Base-by-base conservation (phyloP, 2,888 invertebrate species). In the Yponomeuta cagnagella region DNA sequence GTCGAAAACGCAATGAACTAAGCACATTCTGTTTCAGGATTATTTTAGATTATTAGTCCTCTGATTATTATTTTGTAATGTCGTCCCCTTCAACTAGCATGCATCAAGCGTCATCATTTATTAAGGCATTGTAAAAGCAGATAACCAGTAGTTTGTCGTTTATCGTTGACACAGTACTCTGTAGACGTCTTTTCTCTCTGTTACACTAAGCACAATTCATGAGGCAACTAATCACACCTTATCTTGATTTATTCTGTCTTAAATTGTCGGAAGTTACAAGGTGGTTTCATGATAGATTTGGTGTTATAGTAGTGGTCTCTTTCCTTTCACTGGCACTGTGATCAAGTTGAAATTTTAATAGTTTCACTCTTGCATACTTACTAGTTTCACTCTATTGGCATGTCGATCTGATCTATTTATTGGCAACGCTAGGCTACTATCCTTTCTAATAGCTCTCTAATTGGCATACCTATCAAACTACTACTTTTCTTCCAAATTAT, bases 41-140 rank as follows among this genome's bases (percentile, higher is more conserved):
- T 15, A 58, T 58, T 58, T 58, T 58, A 58, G 52, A 15, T 58
- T 58, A 15, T 58, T 12, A 58, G 15, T 58, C 5, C 12, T 58
- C 52, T 58, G 12, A 15, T 58, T 58, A 58, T 58, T 12, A 43
- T 67, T 33, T 67, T 12, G 33, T 67, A 37, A 3, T 67, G 43
- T 67, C 37, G 31, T 67, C 9, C n/a, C 67, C 67, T 58, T 15
- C 31, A 43, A 69, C 33, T 9, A 23, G 70, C 70, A 70, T 70
- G 70, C 70, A 63, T 63, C 63, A 70, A 48, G 63, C n/a, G 12
- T 64, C 65, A 65, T 64, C 70, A 70, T 63, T 12, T 15, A 70
- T 48, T 89, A 91, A 89, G 82, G 85, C 91, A 91, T 91, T 79
- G 86, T 91, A 90, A 81, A 23, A 79, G 89, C 88, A 82, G 82